Evolutionary conservation across 2,888 invertebrate species (phyloP).

Genomic region (Tetheella fluctuosa): DNA sequence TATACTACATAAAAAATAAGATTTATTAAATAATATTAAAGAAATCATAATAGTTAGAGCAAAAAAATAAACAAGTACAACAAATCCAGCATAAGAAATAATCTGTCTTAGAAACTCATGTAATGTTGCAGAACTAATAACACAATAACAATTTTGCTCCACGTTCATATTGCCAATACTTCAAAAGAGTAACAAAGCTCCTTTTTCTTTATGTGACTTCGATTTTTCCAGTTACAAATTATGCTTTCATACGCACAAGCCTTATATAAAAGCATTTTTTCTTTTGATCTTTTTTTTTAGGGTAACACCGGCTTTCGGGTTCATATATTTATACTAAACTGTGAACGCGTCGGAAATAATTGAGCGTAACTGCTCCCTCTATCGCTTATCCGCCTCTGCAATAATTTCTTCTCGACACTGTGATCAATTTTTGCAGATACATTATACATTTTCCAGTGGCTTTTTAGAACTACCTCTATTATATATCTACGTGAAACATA

Average conservation of each 20-base stretch:
- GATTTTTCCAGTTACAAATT: neutral
- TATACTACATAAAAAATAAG: no score
- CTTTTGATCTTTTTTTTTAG: neutral
- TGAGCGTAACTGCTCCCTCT: no score
- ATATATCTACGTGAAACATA: no score
- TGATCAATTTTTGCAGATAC: no score
- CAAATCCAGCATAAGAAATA: neutral
- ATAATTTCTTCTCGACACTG: no score
- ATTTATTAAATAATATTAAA: no score
- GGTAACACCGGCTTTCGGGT: neutral
- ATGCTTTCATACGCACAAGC: neutral
- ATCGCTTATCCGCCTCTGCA: no score
- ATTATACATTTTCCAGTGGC: no score
- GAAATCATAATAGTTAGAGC: neutral
- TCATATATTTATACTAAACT: neutral
- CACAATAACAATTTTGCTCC: neutral
- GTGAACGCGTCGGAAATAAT: no score
- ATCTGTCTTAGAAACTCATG: neutral
- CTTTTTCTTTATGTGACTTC: neutral
- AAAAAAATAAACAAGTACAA: neutral
- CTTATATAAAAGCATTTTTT: neutral
- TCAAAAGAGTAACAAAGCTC: neutral
- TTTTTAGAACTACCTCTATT: no score
- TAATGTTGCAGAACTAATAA: slow-evolving; percentile 3
- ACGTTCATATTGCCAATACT: neutral